These are phyloP conservation scores for Araneus ventricosus DNA, from an alignment of 1,140 invertebrate species.

Conservation along the genomic window DNA sequence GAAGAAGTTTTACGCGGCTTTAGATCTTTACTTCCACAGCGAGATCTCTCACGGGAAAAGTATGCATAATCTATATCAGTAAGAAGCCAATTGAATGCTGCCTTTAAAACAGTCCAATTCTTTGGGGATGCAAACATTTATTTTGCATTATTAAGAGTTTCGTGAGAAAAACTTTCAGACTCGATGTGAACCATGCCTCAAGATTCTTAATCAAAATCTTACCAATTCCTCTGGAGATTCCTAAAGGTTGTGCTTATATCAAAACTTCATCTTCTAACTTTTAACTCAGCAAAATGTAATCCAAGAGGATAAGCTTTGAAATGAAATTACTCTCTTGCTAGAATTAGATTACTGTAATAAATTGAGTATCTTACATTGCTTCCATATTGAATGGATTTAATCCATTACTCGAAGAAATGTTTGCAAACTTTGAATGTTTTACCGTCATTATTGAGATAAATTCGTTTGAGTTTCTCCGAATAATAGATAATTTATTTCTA, in stretches of 20 bases:
- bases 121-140: background rate
- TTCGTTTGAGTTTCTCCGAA: too few relatives aligned
- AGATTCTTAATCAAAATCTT: slow-evolving; percentile 30
- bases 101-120: background rate
- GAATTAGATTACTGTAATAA: background rate
- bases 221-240: background rate
- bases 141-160: background rate
- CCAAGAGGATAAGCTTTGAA: background rate
- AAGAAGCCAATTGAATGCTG: background rate
- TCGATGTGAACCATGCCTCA: background rate
- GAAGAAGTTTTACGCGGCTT: too few relatives aligned
- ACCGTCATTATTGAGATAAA: too few relatives aligned
- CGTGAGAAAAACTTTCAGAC: background rate
- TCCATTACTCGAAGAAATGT: background rate
- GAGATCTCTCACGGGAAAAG: background rate
- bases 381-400: background rate
- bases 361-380: background rate
- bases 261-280: background rate
- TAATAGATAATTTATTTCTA: too few relatives aligned
- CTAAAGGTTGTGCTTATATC: background rate
- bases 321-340: background rate
- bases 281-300: background rate
- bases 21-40: too few relatives aligned
- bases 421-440: too few relatives aligned
- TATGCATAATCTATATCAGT: background rate